phyloP scores from a whole-genome alignment of 2,888 invertebrate genomes.

The Orchestes rusci region DNA sequence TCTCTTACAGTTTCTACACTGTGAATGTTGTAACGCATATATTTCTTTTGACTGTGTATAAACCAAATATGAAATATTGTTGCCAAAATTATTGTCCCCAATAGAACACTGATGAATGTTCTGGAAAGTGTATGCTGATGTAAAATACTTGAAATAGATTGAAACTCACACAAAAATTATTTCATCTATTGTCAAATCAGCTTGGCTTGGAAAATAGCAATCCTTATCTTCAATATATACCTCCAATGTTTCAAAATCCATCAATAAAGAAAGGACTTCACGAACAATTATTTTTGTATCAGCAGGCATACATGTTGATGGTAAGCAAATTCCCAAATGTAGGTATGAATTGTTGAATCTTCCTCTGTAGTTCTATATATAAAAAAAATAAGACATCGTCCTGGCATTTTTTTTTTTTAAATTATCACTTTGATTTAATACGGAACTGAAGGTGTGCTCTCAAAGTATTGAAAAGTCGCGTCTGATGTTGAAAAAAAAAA shows the following conservation, averaged over 20 bases:
- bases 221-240: conserved; percentile 29
- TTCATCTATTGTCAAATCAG: too few relatives aligned
- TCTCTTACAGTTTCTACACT: conserved; percentile 23
- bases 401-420: too few relatives aligned
- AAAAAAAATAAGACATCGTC: too few relatives aligned
- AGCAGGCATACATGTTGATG: conserved; percentile 51
- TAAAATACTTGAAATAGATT: not conserved
- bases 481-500: too few relatives aligned
- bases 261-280: conserved; percentile 32
- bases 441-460: too few relatives aligned
- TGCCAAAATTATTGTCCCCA: too few relatives aligned
- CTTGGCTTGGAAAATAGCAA: conserved; percentile 31
- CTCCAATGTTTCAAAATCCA: conserved; percentile 28
- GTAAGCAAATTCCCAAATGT: conserved; percentile 60
- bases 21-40: conserved; percentile 28
- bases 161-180: not conserved
- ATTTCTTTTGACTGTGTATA: conserved; percentile 28
- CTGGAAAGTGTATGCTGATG: conserved; percentile 24
- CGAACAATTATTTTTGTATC: conserved; percentile 47
- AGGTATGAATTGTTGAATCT: conserved; percentile 36
- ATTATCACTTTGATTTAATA: too few relatives aligned
- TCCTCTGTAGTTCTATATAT: conserved; percentile 27
- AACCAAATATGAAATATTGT: conserved; percentile 33
- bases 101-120: conserved; percentile 28
- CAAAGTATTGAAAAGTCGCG: not conserved